phyloP scores from a whole-genome alignment of 2,888 invertebrate species.

The Agriopis marginaria region DNA sequence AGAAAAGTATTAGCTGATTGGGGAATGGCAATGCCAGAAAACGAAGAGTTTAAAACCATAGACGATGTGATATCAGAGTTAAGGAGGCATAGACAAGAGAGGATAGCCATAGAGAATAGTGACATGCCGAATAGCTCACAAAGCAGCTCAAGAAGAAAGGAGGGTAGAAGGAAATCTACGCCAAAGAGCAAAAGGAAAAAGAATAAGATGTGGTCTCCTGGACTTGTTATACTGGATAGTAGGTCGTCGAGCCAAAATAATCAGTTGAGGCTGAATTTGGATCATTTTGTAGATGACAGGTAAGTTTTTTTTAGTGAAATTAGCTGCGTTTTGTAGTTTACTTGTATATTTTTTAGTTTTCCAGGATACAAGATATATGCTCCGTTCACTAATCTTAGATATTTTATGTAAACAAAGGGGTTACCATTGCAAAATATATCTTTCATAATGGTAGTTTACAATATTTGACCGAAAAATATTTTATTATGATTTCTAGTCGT shows the following conservation, averaged over 20 bases:
- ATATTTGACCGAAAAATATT: too few relatives aligned
- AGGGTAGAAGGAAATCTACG: conserved; percentile 61
- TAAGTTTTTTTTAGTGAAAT: conserved; percentile 51
- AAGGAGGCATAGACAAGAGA: conserved; percentile 68
- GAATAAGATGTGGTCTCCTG: conserved; percentile 76
- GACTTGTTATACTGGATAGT: conserved; percentile 76
- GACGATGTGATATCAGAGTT: conserved; percentile 74
- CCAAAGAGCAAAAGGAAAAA: conserved; percentile 72
- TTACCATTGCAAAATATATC: too few relatives aligned
- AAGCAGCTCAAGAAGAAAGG: conserved; percentile 61
- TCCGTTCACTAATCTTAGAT: too few relatives aligned
- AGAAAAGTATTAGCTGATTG: conserved; percentile 61
- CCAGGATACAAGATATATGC: too few relatives aligned
- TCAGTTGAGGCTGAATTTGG: conserved; percentile 77
- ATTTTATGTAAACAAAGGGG: too few relatives aligned
- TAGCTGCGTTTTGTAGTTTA: background rate
- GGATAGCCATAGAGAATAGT: conserved; percentile 52
- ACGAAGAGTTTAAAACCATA: conserved; percentile 67
- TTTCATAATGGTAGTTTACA: too few relatives aligned
- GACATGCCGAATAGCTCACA: conserved; percentile 56
- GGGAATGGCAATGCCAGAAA: conserved; percentile 56
- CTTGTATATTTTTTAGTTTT: too few relatives aligned
- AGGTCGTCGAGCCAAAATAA: conserved; percentile 64
- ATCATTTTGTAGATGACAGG: conserved; percentile 82
- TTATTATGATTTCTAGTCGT: too few relatives aligned